Percentiles rank a stretch among this genome's conserved stretches.
Conservation (phyloP, 2,113 vertebrate species). For the Gymnocephalus cernua region DNA sequence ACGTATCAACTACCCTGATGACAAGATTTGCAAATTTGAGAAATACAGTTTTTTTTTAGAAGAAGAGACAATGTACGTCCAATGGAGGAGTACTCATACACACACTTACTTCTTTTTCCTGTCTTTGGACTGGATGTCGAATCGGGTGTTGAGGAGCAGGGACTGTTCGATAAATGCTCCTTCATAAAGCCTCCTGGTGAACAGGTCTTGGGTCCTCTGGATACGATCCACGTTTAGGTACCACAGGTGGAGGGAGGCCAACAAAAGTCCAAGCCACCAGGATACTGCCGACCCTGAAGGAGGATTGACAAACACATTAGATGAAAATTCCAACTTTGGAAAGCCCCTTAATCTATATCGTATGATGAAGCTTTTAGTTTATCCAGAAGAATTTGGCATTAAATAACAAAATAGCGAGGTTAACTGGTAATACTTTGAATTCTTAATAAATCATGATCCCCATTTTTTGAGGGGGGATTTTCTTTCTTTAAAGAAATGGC, state of each 20-base stretch:
- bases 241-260: conserved; percentile 77
- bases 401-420: neutral
- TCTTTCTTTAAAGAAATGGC: too few relatives aligned
- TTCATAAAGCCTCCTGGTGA: conserved; percentile 75
- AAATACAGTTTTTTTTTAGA: neutral
- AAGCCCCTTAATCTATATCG: neutral
- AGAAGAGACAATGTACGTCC: neutral
- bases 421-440: neutral
- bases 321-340: neutral
- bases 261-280: conserved; percentile 77
- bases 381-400: neutral
- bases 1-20: neutral
- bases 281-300: conserved; percentile 47
- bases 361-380: neutral
- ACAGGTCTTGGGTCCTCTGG: conserved; percentile 80
- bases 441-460: too few relatives aligned
- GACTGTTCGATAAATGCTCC: conserved; percentile 83
- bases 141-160: conserved; percentile 78
- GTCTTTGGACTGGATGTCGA: conserved; percentile 44
- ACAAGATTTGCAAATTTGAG: conserved; percentile 15
- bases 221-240: conserved; percentile 71
- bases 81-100: neutral
- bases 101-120: conserved; percentile 51
- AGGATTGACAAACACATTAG: neutral
- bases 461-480: too few relatives aligned